Base-by-base conservation (phyloP, 2,888 invertebrate species). In the Catocala fraxini region DNA sequence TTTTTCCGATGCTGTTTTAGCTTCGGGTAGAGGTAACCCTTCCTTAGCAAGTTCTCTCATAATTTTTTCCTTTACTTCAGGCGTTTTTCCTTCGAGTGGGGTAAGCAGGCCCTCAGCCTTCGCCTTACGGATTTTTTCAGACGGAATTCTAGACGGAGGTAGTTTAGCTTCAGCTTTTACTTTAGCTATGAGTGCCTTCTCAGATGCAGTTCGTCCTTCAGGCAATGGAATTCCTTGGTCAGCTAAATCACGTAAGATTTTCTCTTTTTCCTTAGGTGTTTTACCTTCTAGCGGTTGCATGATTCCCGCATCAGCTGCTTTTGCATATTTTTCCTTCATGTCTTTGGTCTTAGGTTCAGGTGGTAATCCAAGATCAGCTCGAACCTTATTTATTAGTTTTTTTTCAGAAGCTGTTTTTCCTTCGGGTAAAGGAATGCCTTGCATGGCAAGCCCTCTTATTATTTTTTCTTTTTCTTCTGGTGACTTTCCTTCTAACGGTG, bases 201-300 rank as follows among this genome's bases (percentile, higher is more conserved):
- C 58, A 4, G 53, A 54, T 34, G 13, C 25, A 0, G 63, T 62
- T 49, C 55, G 51, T 6, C 71, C 71, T 59, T 68, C 65, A 48
- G 73, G 75, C 9, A 73, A 51, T 11, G 71, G 71, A 1, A 73
- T 45, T 11, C 60, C 68, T 43, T 62, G 34, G 33, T 68, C 45
- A 15, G 48, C 58, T 6, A 68, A 54, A 1, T 68, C 59, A 61
- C 33, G 51, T 0, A 73, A 35, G 0, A 74, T 71, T 41, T 57
- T 68, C 56, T 71, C 64, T 61, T 71, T 68, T 52, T 62, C 56
- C 25, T 2, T 13, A 0, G 45, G 1, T 7, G 62, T 15, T 46
- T 59, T 62, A 0, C 65, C 68, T 49, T 70, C 62, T 0, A 68
- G 15, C 0, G 68, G 68, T 5, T 35, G 4, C 3, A 62, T 1